Conservation (phyloP, 2,113 vertebrate genomes). For the Hyperopisus bebe region DNA sequence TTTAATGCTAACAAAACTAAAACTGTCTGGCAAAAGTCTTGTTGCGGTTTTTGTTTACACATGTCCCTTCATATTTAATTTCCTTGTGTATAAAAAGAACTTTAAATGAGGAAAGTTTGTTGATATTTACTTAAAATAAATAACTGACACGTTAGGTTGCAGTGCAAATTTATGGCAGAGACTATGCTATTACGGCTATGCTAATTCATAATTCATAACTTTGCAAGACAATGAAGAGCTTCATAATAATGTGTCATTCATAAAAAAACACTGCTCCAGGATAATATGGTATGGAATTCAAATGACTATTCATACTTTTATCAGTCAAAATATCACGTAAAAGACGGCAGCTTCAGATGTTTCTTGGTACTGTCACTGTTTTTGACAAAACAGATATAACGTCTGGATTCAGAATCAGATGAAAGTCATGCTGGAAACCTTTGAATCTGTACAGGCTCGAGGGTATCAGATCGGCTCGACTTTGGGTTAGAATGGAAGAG, state of each 20-base stretch:
- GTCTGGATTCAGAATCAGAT: not conserved
- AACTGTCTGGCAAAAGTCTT: not conserved
- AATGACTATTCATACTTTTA: not conserved
- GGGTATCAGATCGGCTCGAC: not conserved
- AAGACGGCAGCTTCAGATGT: not conserved
- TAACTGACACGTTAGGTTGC: not conserved
- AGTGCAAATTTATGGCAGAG: not conserved
- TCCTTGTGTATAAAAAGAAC: not conserved
- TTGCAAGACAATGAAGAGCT: not conserved
- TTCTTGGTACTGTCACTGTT: not conserved
- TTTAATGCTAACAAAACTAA: not conserved
- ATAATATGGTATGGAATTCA: not conserved
- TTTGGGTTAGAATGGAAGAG: not conserved
- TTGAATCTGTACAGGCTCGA: not conserved
- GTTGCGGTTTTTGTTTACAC: not conserved
- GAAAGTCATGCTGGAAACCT: not conserved
- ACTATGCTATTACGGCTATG: not conserved
- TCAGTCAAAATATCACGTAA: not conserved
- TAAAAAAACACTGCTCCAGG: not conserved
- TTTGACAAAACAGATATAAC: not conserved
- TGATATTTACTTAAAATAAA: not conserved
- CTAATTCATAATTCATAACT: not conserved
- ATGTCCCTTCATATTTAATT: not conserved
- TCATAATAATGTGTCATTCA: not conserved
- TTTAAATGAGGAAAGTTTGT: not conserved